Conservation (phyloP, 2,888 invertebrate species). For the Drosophila austrosaltans region DNA sequence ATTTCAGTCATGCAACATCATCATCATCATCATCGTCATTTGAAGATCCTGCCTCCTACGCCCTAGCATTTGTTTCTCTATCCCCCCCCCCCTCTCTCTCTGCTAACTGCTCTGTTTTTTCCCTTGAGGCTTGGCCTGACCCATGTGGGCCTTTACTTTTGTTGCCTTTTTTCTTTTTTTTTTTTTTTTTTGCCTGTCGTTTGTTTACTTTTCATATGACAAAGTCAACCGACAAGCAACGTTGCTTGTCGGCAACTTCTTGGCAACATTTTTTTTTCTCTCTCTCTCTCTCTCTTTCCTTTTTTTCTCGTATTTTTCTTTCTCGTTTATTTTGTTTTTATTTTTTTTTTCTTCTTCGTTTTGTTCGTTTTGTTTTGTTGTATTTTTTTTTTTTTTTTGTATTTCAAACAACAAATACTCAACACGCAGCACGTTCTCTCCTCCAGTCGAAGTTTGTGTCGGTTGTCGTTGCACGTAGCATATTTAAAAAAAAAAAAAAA, state of each 20-base stretch:
- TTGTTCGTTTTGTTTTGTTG: slow-evolving; percentile 36
- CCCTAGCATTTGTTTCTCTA: background rate
- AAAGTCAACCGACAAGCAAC: slow-evolving; percentile 64
- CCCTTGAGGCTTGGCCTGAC: slow-evolving; percentile 33
- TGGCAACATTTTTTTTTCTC: slow-evolving; percentile 56
- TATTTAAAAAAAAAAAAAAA: slow-evolving; percentile 51
- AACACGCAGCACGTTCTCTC: slow-evolving; percentile 66
- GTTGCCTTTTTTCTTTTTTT: slow-evolving; percentile 46
- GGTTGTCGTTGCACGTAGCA: slow-evolving; percentile 64
- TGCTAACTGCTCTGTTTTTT: slow-evolving; percentile 6
- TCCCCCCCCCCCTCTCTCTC: slow-evolving; percentile 15
- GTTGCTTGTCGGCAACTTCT: slow-evolving; percentile 68
- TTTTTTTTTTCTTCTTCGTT: slow-evolving; percentile 23
- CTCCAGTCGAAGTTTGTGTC: slow-evolving; percentile 45
- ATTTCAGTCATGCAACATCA: slow-evolving; percentile 9
- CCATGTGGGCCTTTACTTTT: slow-evolving; percentile 49
- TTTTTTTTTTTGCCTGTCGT: slow-evolving; percentile 59
- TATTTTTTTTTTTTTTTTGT: slow-evolving; percentile 38
- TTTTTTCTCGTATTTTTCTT: slow-evolving; percentile 39
- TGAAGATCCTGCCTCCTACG: background rate
- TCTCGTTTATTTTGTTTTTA: slow-evolving; percentile 39
- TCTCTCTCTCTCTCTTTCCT: slow-evolving; percentile 26
- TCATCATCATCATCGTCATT: background rate
- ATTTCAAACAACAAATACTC: slow-evolving; percentile 63
- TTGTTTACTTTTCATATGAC: slow-evolving; percentile 76